Evolutionary conservation across 2,797 vertebrate genomes (phyloP), one percentile per base, ranked within the genome.

Genomic region (Parambassis ranga): DNA sequence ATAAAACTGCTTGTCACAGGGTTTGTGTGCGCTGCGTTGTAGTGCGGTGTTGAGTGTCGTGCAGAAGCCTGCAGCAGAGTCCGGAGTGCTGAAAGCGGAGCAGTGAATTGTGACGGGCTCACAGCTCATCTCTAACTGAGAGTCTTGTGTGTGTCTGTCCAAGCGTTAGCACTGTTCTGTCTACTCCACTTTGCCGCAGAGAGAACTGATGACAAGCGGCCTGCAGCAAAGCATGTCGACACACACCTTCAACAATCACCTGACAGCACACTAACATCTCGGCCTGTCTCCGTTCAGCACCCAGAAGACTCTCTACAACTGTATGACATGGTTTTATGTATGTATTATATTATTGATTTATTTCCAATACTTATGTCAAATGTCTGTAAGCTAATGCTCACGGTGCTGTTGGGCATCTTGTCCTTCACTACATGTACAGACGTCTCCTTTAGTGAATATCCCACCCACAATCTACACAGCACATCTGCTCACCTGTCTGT

Each of bases 51-150:
- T 80, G 72, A 83, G 39, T 74, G 71, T 33, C 48, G 3, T 37
- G 46, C 15, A 10, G 59, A 42, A 31, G 75, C 83, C 85, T 79
- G 69, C 46, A 66, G 74, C 77, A 68, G 50, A 82, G 72, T 69
- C 60, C 53, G 1, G 37, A 43, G 78, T 71, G 87, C 65, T 87
- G 87, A 90, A 76, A 89, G 83, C 65, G 11, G 38, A 55, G 22
- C 74, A 49, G 65, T 83, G 81, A 77, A 55, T 81, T 76, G 77
- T 87, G 86, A 90, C 69, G 43, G 60, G 50, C 67, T 62, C 65
- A 67, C 56, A 76, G 56, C 71, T 68, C 67, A 58, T 74, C 82
- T 81, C 53, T 59, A 48, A 80, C 85, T 55, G 72, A 52, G 56
- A 65, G 71, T n/a, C 74, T 47, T 26, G 49, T 56, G 72, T 82